Base-by-base conservation (phyloP, 2,797 vertebrate genomes). In the Vespertilio murinus region DNA sequence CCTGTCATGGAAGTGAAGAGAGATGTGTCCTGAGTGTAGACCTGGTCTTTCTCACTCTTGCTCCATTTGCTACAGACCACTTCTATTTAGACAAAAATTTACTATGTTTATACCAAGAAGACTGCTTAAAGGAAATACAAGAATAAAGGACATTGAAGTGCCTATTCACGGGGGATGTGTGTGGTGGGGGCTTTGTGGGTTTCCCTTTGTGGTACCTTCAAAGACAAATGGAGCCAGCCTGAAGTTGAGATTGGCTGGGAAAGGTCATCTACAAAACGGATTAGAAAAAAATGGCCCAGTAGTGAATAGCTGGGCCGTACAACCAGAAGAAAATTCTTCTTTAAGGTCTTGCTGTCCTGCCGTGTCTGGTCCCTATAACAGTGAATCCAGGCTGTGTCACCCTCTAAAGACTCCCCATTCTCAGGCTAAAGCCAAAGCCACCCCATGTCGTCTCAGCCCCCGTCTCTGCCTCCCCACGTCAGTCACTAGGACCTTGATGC, bases 381-480 rank as follows among this genome's bases (percentile, higher is more conserved):
- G 38, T 35, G 56, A 28, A 20, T 17, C 10, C 30, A 38, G 49
- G 42, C 23, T 18, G 7, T 5, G 45, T 11, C 65, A 8, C 12
- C 17, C 45, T 49, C 33, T 56, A 33, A 10, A 42, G 87, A 17
- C 9, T 28, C 2, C 28, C 70, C 25, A 10, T 23, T 18, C 23
- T 52, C 78, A 12, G 61, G 10, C 33, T 67, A 38, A 67, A 33
- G n/a, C 67, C 47, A 78, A 5, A 61, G 71, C 45, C 59, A 64
- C 45, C 20, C 45, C 8, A 30, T 33, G 45, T 65, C 20, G 8
- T 52, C 14, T 1, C 0, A 1, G 14, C 33, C 54, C 3, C 23
- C 6, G 23, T 28, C 3, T 20, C 33, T 54, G 54, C 22, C 11
- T 30, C 11, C 30, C 25, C 38, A 13, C 22, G 54, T 45, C 71